Conservation (phyloP, 2,888 invertebrate species). For the Pseudococcus viburni region DNA sequence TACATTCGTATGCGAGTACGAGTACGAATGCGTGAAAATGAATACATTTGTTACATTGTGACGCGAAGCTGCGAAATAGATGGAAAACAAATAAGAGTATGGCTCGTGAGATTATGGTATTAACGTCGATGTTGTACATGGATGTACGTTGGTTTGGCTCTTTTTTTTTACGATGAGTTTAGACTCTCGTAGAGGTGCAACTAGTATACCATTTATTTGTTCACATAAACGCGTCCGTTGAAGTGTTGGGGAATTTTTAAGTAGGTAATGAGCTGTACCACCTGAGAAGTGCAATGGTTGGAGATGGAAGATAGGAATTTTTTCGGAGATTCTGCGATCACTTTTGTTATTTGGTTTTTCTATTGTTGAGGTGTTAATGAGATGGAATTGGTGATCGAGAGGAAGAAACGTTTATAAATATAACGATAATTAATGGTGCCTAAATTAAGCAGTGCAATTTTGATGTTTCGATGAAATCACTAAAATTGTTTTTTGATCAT, state of each 20-base stretch:
- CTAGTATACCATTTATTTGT: not conserved
- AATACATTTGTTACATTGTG: slow-evolving; percentile 48
- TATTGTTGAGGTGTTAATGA: not conserved
- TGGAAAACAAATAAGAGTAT: slow-evolving; percentile 31
- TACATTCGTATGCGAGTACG: slow-evolving; percentile 17
- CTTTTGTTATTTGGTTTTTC: not conserved
- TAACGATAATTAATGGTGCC: too few relatives aligned
- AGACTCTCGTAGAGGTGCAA: too few relatives aligned
- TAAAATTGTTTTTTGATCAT: too few relatives aligned
- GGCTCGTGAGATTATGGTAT: not conserved
- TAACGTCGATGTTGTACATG: not conserved
- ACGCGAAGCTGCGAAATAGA: slow-evolving; percentile 27
- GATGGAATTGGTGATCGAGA: too few relatives aligned
- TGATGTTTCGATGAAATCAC: too few relatives aligned
- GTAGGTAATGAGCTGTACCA: slow-evolving; percentile 7
- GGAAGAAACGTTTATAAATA: too few relatives aligned
- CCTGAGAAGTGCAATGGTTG: not conserved
- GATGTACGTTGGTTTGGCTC: too few relatives aligned
- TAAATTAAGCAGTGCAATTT: too few relatives aligned
- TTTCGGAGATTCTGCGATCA: not conserved
- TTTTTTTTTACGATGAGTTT: too few relatives aligned
- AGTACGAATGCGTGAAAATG: slow-evolving; percentile 47
- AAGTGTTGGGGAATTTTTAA: not conserved
- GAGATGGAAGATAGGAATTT: not conserved
- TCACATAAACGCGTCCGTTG: slow-evolving; percentile 17